Percentiles rank a stretch among this genome's conserved stretches.
These are phyloP conservation scores for Chaenocephalus aceratus DNA, from an alignment of 2,113 vertebrate genomes.

Conservation along the genomic window DNA sequence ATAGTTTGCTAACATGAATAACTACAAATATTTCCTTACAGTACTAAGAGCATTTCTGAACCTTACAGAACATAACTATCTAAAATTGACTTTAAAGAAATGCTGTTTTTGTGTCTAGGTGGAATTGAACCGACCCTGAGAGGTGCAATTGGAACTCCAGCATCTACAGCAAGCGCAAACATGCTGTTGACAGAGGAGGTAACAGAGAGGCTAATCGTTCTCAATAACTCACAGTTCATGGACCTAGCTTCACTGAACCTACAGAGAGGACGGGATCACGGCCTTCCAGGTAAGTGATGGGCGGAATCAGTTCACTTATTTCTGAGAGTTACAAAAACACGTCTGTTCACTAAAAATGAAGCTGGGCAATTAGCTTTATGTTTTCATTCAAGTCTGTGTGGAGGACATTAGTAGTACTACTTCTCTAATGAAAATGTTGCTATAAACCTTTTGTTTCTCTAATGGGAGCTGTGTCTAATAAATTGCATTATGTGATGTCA, in stretches of 20 bases:
- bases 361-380: background rate
- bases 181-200: slow-evolving; percentile 90
- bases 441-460: too few relatives aligned
- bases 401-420: background rate
- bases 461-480: background rate
- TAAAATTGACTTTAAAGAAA: background rate
- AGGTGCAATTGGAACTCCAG: slow-evolving; percentile 88
- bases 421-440: too few relatives aligned
- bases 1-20: too few relatives aligned
- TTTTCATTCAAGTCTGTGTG: background rate
- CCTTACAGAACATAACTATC: background rate
- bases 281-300: slow-evolving; percentile 88
- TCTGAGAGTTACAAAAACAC: background rate
- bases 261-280: slow-evolving; percentile 95
- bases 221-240: slow-evolving; percentile 81
- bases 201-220: slow-evolving; percentile 87
- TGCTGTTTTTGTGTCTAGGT: slow-evolving; percentile 80
- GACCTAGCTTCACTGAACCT: slow-evolving; percentile 94
- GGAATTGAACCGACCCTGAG: slow-evolving; percentile 93
- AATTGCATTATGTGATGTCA: background rate
- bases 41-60: background rate
- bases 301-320: background rate
- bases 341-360: background rate
- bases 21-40: too few relatives aligned
- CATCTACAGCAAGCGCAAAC: slow-evolving; percentile 79